phyloP scores from a whole-genome alignment of 2,113 vertebrate genomes.

The Gobiocypris rarus region DNA sequence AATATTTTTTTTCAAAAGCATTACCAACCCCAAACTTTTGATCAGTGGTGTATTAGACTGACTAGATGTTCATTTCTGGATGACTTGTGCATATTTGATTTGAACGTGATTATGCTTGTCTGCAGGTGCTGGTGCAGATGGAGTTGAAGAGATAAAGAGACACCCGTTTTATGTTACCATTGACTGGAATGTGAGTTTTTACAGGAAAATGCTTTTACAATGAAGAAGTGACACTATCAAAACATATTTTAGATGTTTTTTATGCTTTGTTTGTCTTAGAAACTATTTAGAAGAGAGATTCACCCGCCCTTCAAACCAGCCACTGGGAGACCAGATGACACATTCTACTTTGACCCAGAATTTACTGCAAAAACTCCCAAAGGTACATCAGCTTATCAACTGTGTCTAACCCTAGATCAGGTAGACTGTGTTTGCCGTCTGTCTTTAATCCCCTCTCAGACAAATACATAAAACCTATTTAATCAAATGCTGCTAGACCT shows the following conservation, averaged over 20 bases:
- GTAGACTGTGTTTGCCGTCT: neutral
- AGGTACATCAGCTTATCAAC: constrained; percentile 70
- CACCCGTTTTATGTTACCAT: constrained; percentile 82
- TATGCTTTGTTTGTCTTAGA: constrained; percentile 68
- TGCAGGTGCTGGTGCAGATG: constrained; percentile 83
- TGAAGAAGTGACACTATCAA: neutral
- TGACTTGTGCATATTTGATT: neutral
- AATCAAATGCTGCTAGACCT: constrained; percentile 38
- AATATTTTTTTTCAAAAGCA: neutral
- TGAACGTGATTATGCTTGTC: constrained; percentile 3
- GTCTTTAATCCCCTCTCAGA: constrained; percentile 2
- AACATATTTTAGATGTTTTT: neutral
- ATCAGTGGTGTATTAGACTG: neutral
- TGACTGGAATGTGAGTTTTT: constrained; percentile 85
- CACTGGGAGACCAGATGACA: constrained; percentile 88
- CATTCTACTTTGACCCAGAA: constrained; percentile 91
- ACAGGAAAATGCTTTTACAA: neutral
- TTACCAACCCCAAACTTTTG: neutral
- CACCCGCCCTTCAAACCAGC: constrained; percentile 90
- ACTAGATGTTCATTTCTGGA: neutral
- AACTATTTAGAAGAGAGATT: constrained; percentile 89
- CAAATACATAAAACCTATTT: constrained; percentile 32
- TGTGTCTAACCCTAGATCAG: neutral
- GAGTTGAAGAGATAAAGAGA: constrained; percentile 86
- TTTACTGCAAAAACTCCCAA: constrained; percentile 93